Conservation (phyloP, 2,888 invertebrate genomes). For the Dascillus cervinus region DNA sequence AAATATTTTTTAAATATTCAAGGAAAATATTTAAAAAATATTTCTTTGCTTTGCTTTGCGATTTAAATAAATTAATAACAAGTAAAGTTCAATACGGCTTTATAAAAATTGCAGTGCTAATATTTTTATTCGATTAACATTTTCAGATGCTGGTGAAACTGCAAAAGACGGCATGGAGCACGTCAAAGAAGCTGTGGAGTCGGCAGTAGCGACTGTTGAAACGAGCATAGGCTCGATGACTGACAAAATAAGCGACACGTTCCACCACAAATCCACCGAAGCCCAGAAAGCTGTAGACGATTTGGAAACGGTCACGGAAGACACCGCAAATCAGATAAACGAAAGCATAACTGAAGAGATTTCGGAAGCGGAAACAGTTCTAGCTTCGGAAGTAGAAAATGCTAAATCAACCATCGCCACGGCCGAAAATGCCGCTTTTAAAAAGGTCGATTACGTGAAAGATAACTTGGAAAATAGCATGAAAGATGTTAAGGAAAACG, state of each 20-base stretch:
- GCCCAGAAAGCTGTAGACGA: slow-evolving; percentile 21
- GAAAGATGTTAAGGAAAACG: slow-evolving; percentile 20
- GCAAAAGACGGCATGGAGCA: slow-evolving; percentile 34
- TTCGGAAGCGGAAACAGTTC: slow-evolving; percentile 35
- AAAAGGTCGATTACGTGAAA: slow-evolving; percentile 11
- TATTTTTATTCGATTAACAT: background rate
- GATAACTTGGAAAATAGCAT: slow-evolving; percentile 17
- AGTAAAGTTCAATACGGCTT: no score
- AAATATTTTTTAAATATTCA: no score
- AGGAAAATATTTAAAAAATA: no score
- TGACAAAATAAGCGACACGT: slow-evolving; percentile 34
- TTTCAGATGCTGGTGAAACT: slow-evolving; percentile 32
- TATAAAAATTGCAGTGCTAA: background rate
- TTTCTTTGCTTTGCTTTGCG: no score
- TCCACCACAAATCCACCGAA: slow-evolving; percentile 27
- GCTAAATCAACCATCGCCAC: slow-evolving; percentile 6
- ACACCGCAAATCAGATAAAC: slow-evolving; percentile 23
- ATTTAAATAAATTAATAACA: no score
- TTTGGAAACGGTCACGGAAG: slow-evolving; percentile 25
- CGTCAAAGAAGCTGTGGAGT: slow-evolving; percentile 33
- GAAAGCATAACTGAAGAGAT: slow-evolving; percentile 31
- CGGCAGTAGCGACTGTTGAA: slow-evolving; percentile 33
- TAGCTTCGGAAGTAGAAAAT: slow-evolving; percentile 30
- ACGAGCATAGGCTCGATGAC: slow-evolving; percentile 32
- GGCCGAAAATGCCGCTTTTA: slow-evolving; percentile 8